Evolutionary conservation across 92 coral and sea anemone species (phyloP), one percentile per base, ranked within the genome.

Genomic region (Paramuricea clavata): DNA sequence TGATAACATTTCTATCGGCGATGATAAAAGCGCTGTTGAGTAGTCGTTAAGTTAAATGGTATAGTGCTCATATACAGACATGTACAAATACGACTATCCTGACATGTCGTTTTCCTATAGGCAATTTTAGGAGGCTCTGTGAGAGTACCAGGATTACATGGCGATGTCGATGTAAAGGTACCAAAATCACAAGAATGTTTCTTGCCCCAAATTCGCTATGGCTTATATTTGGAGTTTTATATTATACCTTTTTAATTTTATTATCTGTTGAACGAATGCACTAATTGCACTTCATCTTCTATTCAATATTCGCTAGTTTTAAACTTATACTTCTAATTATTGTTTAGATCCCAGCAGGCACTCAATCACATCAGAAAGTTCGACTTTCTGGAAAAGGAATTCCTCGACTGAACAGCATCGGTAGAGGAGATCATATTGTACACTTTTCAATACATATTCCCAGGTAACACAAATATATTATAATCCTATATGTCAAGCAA

Each of bases 71-170:
- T 36, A 36, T 3, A 36, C 42, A n/a, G n/a, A n/a, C n/a, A n/a
- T n/a, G n/a, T n/a, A n/a, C n/a, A n/a, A n/a, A n/a, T n/a, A n/a
- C n/a, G n/a, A n/a, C n/a, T n/a, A n/a, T n/a, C n/a, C 57, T 60
- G 54, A 47, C 54, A 47, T 15, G 19, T 6, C 13, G 54, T 47
- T 47, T 0, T 47, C 56, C 56, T 83, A 7, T 28, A 97, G 99
- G 99, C 99, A 28, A 86, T 97, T 88, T 93, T 97, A 62, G 99
- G 99, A 31, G 99, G 99, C 5, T 88, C 93, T 15, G 80, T 94
- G 26, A 89, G 98, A 23, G 92, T 91, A 15, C 98, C 97, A 25
- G 98, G 99, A 25, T 89, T 97, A 35, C 97, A 97, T 56, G 99
- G 99, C 42, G 99, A 97, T 52, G 89, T 97, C 36, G 97, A 97